Percentiles rank a stretch among this genome's conserved stretches.
phyloP scores from a whole-genome alignment of 2,113 vertebrate genomes.

The Heteronetta atricapilla region DNA sequence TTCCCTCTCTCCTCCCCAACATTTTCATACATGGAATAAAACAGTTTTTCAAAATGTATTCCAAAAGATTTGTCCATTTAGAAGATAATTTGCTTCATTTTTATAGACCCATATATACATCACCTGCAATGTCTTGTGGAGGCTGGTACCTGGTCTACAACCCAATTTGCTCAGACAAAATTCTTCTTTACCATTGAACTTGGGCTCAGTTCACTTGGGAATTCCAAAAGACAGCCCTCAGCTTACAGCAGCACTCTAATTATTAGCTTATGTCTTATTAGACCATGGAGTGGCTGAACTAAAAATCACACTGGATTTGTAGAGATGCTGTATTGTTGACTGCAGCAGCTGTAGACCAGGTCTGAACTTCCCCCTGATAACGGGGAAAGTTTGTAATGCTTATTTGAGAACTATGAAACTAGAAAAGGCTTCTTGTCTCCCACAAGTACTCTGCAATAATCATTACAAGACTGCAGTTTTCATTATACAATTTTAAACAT shows the following conservation, averaged over 20 bases:
- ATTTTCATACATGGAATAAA: constrained; percentile 24
- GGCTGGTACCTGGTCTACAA: background rate
- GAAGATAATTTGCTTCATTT: background rate
- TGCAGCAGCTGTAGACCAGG: background rate
- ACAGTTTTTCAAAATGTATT: background rate
- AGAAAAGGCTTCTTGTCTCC: background rate
- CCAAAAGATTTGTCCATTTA: background rate
- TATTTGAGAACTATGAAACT: background rate
- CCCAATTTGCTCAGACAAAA: background rate
- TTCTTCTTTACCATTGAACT: background rate
- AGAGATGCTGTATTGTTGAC: background rate
- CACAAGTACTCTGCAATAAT: background rate
- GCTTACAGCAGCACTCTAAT: background rate
- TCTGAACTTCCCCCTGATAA: background rate
- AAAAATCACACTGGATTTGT: background rate
- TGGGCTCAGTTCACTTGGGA: background rate
- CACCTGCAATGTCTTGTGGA: background rate
- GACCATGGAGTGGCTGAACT: background rate
- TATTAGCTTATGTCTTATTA: background rate
- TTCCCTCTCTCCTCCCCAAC: background rate
- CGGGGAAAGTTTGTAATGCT: background rate
- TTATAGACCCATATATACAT: background rate
- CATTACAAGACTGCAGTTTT: background rate
- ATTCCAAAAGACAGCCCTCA: background rate
- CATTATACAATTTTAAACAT: background rate